These are phyloP conservation scores for pig (Sus scrofa) DNA, from an alignment of 2,113 vertebrate genomes.

Conservation along the genomic window DNA sequence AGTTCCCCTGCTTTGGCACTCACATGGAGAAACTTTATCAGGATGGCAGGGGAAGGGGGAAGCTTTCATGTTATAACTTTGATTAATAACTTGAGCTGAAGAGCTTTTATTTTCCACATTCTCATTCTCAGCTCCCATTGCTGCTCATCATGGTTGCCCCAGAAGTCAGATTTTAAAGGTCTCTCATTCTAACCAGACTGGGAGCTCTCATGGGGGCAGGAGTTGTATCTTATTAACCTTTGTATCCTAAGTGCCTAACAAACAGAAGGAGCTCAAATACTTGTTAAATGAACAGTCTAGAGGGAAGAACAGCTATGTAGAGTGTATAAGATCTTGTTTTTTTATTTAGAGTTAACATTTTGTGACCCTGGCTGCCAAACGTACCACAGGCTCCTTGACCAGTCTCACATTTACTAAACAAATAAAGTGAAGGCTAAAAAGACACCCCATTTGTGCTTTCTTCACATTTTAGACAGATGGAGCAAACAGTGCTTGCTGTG, in stretches of 20 bases:
- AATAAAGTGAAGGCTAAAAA: not conserved
- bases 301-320: not conserved
- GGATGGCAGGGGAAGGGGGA: not conserved
- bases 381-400: not conserved
- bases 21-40: too few species aligned
- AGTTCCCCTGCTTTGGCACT: not conserved
- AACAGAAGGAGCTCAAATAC: not conserved
- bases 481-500: constrained; percentile 18
- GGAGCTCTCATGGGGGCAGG: not conserved
- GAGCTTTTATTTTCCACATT: not conserved
- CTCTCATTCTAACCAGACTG: not conserved
- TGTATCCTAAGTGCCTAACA: not conserved
- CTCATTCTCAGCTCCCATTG: not conserved
- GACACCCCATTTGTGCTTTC: not conserved
- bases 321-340: not conserved
- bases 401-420: constrained; percentile 41
- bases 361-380: not conserved
- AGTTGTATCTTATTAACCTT: constrained; percentile 23
- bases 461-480: constrained; percentile 29
- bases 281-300: not conserved
- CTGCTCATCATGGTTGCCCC: not conserved
- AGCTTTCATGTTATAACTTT: not conserved
- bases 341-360: not conserved
- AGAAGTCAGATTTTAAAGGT: not conserved
- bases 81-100: not conserved